Evolutionary conservation across 2,113 vertebrate genomes (phyloP).

Genomic region (Thermophis baileyi): DNA sequence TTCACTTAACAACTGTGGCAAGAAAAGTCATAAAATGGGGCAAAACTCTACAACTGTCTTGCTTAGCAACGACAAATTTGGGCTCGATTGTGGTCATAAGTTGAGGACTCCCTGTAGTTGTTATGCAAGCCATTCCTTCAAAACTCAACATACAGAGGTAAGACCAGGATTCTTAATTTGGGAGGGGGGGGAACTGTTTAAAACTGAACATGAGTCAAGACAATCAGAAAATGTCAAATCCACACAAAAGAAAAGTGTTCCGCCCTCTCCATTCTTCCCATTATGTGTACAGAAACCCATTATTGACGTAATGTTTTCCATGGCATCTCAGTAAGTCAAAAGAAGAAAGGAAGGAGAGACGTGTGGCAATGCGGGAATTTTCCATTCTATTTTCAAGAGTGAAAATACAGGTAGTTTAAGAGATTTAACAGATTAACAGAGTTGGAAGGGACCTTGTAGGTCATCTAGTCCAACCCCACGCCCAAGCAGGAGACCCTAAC

Average conservation of each 20-base stretch:
- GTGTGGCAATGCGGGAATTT: slow-evolving; percentile 47
- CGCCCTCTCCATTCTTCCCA: neutral
- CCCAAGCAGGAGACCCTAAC: too few species aligned
- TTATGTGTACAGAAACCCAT: slow-evolving; percentile 15
- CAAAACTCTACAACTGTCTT: too few species aligned
- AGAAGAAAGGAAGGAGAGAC: slow-evolving; percentile 7
- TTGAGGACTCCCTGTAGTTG: neutral
- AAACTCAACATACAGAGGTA: neutral
- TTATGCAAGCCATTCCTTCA: neutral
- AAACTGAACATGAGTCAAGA: neutral
- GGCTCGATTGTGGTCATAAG: too few species aligned
- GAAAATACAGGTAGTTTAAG: neutral
- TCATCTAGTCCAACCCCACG: too few species aligned
- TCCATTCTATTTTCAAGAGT: slow-evolving; percentile 40
- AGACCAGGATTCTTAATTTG: neutral
- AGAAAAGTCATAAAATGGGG: too few species aligned
- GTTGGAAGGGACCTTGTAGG: too few species aligned
- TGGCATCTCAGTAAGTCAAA: slow-evolving; percentile 30
- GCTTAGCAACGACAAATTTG: too few species aligned
- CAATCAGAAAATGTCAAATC: neutral
- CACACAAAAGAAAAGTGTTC: neutral
- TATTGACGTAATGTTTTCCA: slow-evolving; percentile 51
- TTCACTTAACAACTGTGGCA: too few species aligned
- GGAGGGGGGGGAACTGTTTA: neutral
- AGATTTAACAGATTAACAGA: too few species aligned